These are phyloP conservation scores for Parnassius mnemosyne DNA, from an alignment of 2,888 invertebrate species.

Conservation along the genomic window DNA sequence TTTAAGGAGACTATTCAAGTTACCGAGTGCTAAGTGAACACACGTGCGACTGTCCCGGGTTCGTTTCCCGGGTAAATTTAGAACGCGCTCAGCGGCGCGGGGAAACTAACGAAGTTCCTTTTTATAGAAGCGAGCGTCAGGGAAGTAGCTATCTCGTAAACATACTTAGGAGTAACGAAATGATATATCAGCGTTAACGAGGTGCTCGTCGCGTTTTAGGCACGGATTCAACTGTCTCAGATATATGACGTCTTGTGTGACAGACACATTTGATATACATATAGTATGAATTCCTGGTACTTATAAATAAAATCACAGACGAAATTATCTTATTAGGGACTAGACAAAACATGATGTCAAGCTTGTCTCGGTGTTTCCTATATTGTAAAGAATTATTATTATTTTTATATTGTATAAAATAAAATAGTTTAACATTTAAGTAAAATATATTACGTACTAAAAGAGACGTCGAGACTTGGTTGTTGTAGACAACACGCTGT, in stretches of 20 bases:
- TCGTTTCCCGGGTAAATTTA: constrained; percentile 74
- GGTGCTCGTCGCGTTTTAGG: constrained; percentile 21
- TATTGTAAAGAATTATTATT: too few species aligned
- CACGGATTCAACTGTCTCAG: not conserved
- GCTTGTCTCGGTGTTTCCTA: too few species aligned
- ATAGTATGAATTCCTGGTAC: not conserved
- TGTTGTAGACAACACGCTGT: too few species aligned
- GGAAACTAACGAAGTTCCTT: constrained; percentile 70
- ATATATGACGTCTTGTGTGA: not conserved
- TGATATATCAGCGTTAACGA: constrained; percentile 61
- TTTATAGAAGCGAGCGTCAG: constrained; percentile 64
- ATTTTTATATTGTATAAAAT: too few species aligned
- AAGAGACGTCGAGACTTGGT: too few species aligned
- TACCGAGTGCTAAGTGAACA: constrained; percentile 67
- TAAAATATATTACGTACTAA: too few species aligned
- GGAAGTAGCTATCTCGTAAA: constrained; percentile 24
- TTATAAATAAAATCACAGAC: constrained; percentile 8
- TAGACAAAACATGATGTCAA: not conserved
- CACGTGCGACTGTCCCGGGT: constrained; percentile 68
- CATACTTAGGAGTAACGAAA: constrained; percentile 31
- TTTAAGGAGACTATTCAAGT: constrained; percentile 59
- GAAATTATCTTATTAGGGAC: constrained; percentile 5
- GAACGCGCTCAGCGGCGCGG: constrained; percentile 48
- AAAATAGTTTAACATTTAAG: too few species aligned
- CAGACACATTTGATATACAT: not conserved